phyloP scores from a whole-genome alignment of 2,113 vertebrate species.

The Picathartes gymnocephalus region DNA sequence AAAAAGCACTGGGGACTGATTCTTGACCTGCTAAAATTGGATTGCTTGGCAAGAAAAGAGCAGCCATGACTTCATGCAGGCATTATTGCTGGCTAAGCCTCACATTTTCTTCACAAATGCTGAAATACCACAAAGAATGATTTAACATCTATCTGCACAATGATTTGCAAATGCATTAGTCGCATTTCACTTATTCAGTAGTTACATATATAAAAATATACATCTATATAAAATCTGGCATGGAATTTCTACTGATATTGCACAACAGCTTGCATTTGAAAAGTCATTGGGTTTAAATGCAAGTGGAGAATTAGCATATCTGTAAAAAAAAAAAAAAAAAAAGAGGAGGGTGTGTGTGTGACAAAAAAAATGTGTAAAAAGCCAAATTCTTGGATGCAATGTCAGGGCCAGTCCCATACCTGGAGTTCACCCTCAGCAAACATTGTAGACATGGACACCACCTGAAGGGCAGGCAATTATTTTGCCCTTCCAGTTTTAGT shows the following conservation, averaged over 20 bases:
- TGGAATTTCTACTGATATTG: background rate
- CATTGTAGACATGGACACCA: background rate
- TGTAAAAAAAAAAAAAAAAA: background rate
- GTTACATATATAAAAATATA: background rate
- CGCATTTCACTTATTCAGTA: background rate
- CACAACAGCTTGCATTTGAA: constrained; percentile 14
- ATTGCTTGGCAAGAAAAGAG: background rate
- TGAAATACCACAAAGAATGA: background rate
- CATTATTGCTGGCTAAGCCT: background rate
- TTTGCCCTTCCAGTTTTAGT: background rate
- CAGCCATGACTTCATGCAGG: background rate
- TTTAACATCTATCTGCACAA: background rate
- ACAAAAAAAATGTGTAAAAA: background rate
- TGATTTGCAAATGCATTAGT: background rate
- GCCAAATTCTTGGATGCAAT: background rate
- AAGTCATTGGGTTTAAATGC: background rate
- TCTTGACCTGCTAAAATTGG: background rate
- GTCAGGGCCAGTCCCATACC: background rate
- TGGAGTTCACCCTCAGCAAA: background rate
- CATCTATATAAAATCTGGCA: background rate
- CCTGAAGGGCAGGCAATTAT: background rate
- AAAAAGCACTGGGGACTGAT: background rate
- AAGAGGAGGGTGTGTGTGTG: background rate
- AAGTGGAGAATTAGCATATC: background rate
- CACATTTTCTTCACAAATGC: background rate